phyloP scores from a whole-genome alignment of 2,888 invertebrate species.

The Ephialtes manifestator region DNA sequence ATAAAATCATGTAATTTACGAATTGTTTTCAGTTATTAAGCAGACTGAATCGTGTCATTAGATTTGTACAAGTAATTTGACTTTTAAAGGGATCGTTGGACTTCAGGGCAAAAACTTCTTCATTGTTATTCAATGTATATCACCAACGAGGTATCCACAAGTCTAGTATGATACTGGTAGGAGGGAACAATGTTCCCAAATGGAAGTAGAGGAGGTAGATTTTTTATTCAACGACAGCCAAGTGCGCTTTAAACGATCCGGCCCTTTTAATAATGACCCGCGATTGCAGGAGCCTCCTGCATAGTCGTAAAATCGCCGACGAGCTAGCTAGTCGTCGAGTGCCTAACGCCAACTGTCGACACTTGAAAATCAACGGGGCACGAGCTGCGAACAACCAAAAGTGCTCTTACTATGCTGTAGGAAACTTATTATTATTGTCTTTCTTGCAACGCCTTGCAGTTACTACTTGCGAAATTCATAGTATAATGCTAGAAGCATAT shows the following conservation, averaged over 20 bases:
- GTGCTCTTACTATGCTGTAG: neutral
- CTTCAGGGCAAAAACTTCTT: neutral
- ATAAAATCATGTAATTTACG: slow-evolving; percentile 52
- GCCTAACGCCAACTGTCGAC: slow-evolving; percentile 85
- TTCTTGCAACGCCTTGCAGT: neutral
- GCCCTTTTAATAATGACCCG: slow-evolving; percentile 70
- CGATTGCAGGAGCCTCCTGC: slow-evolving; percentile 49
- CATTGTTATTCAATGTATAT: slow-evolving; percentile 16
- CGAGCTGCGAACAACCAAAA: slow-evolving; percentile 9
- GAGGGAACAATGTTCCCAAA: slow-evolving; percentile 15
- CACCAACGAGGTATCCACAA: neutral
- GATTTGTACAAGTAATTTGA: slow-evolving; percentile 2
- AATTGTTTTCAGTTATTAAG: slow-evolving; percentile 24
- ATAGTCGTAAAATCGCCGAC: slow-evolving; percentile 55
- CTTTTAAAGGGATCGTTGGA: neutral
- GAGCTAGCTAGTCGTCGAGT: slow-evolving; percentile 79
- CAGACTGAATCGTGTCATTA: slow-evolving; percentile 4
- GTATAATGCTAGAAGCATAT: neutral
- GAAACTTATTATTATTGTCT: slow-evolving; percentile 28
- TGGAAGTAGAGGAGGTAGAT: slow-evolving; percentile 4
- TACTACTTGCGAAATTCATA: neutral
- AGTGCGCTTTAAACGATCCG: slow-evolving; percentile 69
- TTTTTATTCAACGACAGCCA: slow-evolving; percentile 47
- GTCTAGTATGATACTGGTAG: neutral
- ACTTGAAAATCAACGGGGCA: slow-evolving; percentile 78